Percentiles rank a stretch among this genome's conserved stretches.
phyloP scores from a whole-genome alignment of 2,888 invertebrate species.

The Pharmacophagus antenor region DNA sequence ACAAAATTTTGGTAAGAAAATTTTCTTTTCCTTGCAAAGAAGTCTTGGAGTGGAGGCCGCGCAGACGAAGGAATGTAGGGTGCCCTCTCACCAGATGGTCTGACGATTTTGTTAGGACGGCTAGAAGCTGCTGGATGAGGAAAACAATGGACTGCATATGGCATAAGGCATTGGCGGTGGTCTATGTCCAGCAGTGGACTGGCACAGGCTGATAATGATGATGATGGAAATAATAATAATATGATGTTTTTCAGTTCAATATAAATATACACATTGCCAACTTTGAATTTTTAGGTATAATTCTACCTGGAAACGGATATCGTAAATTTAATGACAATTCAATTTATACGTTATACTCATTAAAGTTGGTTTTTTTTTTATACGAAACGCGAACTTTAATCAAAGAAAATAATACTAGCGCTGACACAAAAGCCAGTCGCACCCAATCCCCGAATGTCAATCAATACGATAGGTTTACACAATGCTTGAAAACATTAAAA shows the following conservation, averaged over 20 bases:
- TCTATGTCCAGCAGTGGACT: no score
- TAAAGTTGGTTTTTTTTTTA: conserved; percentile 1
- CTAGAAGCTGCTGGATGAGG: no score
- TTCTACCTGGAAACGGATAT: background rate
- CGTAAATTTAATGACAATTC: background rate
- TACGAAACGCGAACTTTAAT: conserved; percentile 11
- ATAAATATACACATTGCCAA: background rate
- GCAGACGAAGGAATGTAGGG: no score
- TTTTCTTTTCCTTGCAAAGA: no score
- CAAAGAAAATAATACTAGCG: conserved; percentile 18
- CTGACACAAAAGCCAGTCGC: conserved; percentile 11
- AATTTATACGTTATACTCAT: background rate
- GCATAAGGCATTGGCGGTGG: no score
- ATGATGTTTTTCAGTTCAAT: background rate
- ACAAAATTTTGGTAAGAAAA: background rate
- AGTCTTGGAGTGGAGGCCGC: no score
- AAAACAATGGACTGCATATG: no score
- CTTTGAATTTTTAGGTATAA: background rate
- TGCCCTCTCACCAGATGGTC: no score
- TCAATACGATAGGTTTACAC: conserved; percentile 23
- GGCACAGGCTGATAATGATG: no score
- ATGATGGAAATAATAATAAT: no score
- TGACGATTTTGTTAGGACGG: no score
- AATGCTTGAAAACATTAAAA: conserved; percentile 43
- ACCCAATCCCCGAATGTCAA: conserved; percentile 26